These are phyloP conservation scores for Cistogaster globosa DNA, from an alignment of 2,888 invertebrate species.

Conservation along the genomic window DNA sequence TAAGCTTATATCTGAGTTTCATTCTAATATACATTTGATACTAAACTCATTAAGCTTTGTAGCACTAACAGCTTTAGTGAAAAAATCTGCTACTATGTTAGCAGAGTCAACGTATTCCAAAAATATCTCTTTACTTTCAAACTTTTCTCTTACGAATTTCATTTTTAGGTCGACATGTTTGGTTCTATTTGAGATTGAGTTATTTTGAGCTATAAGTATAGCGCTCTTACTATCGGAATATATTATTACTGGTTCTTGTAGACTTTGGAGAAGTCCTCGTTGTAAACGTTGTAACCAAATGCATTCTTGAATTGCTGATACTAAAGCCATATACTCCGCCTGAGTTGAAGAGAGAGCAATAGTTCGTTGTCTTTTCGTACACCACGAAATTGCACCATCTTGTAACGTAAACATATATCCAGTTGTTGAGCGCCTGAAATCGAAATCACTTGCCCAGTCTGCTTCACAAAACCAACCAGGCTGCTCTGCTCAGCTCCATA, in stretches of 20 bases:
- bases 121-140: neutral
- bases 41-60: no score
- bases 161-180: constrained; percentile 5
- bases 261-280: neutral
- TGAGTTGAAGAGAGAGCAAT: constrained; percentile 69
- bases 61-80: constrained; percentile 24
- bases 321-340: constrained; percentile 41
- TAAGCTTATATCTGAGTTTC: no score
- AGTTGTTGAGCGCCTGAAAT: constrained; percentile 64
- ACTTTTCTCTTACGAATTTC: constrained; percentile 14
- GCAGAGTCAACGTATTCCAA: constrained; percentile 10
- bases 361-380: constrained; percentile 62
- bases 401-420: no score
- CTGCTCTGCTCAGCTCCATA: neutral
- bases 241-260: neutral
- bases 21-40: no score
- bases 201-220: neutral
- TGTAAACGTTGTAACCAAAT: no score
- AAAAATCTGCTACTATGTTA: constrained; percentile 20
- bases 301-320: neutral
- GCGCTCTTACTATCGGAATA: no score
- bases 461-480: constrained; percentile 60
- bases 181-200: neutral
- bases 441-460: constrained; percentile 67
- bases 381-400: no score